These are phyloP conservation scores for Operophtera brumata DNA, from an alignment of 2,888 invertebrate genomes.

Conservation along the genomic window DNA sequence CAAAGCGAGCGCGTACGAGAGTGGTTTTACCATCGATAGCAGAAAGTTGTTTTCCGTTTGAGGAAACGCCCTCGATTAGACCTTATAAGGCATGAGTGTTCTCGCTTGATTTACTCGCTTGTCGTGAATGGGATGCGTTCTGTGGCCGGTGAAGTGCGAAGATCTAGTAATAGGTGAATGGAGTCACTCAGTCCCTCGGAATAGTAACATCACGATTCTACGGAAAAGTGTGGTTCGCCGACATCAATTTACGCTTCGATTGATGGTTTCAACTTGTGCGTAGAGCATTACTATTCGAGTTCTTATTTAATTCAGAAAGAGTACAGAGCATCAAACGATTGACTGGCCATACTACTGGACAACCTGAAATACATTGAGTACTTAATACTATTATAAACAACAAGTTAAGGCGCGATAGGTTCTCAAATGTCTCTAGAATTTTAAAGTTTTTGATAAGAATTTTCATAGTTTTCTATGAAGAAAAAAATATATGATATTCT, in stretches of 20 bases:
- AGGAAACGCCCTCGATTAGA: conserved; percentile 57
- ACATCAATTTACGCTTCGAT: conserved; percentile 16
- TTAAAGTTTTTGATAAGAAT: no score
- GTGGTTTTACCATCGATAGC: conserved; percentile 69
- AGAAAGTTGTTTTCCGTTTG: conserved; percentile 77
- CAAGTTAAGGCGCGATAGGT: no score
- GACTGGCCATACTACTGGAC: no score
- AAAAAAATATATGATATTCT: no score
- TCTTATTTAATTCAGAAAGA: not conserved
- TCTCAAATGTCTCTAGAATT: no score
- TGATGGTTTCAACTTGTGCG: conserved; percentile 9
- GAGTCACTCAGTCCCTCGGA: conserved; percentile 35
- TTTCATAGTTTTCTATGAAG: no score
- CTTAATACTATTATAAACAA: no score
- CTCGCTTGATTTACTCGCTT: conserved; percentile 75
- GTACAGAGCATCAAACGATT: not conserved
- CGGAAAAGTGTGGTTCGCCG: conserved; percentile 18
- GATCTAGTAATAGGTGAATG: conserved; percentile 72
- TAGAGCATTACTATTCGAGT: conserved; percentile 1
- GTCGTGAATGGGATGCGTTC: conserved; percentile 77
- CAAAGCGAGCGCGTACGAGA: conserved; percentile 64
- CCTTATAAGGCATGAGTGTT: conserved; percentile 58
- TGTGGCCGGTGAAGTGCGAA: conserved; percentile 72
- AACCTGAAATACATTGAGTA: no score
- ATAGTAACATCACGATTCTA: conserved; percentile 23